phyloP scores from a whole-genome alignment of 2,113 vertebrate species.

The Pimephales promelas region DNA sequence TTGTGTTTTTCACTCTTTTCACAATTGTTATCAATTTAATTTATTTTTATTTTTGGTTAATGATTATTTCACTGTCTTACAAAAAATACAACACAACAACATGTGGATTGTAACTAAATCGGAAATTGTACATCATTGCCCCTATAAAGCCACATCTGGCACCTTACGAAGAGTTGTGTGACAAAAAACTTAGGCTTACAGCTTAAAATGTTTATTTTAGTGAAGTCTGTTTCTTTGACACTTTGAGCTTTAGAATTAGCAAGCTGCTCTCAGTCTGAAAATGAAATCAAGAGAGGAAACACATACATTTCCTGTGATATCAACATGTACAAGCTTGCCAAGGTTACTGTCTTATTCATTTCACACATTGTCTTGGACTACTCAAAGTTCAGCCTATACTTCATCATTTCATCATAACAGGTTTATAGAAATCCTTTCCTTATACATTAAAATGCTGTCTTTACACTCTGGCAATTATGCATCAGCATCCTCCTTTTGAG shows the following conservation, averaged over 20 bases:
- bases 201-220: neutral
- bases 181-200: neutral
- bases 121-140: neutral
- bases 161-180: neutral
- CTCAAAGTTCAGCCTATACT: neutral
- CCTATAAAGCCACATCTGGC: neutral
- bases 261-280: neutral
- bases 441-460: neutral
- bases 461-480: neutral
- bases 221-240: neutral
- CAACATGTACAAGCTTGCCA: neutral
- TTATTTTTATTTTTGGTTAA: neutral
- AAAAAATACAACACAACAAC: neutral
- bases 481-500: too few relatives aligned
- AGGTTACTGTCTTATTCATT: neutral
- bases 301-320: neutral
- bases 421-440: neutral
- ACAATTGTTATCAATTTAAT: neutral
- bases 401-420: neutral
- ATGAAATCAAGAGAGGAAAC: slow-evolving; percentile 6
- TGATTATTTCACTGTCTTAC: neutral
- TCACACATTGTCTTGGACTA: neutral
- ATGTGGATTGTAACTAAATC: neutral
- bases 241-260: neutral
- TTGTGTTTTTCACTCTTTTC: neutral